Evolutionary conservation across 2,888 invertebrate species (phyloP).

Genomic region (Athalia cordata): DNA sequence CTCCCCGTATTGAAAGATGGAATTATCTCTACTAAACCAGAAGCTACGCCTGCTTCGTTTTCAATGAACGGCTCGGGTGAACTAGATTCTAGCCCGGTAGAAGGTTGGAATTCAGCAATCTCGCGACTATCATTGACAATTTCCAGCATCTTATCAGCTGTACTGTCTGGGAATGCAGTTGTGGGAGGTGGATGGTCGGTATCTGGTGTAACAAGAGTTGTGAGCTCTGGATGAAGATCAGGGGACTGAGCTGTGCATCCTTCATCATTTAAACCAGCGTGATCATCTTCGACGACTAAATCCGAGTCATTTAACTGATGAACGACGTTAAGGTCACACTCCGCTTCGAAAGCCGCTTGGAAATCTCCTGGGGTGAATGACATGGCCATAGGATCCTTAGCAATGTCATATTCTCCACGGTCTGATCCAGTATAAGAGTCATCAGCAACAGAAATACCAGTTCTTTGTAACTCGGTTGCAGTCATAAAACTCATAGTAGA

Average conservation of each 20-base stretch:
- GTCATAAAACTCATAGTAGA: constrained; percentile 69
- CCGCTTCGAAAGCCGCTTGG: constrained; percentile 60
- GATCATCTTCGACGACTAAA: constrained; percentile 70
- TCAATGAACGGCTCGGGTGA: constrained; percentile 23
- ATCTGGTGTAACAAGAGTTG: constrained; percentile 45
- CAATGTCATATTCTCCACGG: constrained; percentile 58
- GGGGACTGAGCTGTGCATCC: constrained; percentile 39
- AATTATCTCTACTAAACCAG: constrained; percentile 27
- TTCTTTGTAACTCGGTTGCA: constrained; percentile 61
- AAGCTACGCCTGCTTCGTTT: constrained; percentile 25
- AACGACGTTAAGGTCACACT: constrained; percentile 49
- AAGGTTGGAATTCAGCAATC: not conserved
- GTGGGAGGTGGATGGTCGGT: constrained; percentile 47
- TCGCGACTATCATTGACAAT: not conserved
- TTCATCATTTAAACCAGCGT: constrained; percentile 45
- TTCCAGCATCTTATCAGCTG: constrained; percentile 45
- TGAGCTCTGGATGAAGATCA: constrained; percentile 49
- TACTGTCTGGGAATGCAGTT: constrained; percentile 41
- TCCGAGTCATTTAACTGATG: constrained; percentile 52
- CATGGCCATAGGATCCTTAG: constrained; percentile 67
- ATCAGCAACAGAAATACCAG: constrained; percentile 62
- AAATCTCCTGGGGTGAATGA: constrained; percentile 67
- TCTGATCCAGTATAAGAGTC: constrained; percentile 61
- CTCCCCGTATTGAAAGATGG: not conserved
- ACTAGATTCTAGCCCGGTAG: not conserved